Conservation (phyloP, 2,113 vertebrate species). For the Dinomys branickii region DNA sequence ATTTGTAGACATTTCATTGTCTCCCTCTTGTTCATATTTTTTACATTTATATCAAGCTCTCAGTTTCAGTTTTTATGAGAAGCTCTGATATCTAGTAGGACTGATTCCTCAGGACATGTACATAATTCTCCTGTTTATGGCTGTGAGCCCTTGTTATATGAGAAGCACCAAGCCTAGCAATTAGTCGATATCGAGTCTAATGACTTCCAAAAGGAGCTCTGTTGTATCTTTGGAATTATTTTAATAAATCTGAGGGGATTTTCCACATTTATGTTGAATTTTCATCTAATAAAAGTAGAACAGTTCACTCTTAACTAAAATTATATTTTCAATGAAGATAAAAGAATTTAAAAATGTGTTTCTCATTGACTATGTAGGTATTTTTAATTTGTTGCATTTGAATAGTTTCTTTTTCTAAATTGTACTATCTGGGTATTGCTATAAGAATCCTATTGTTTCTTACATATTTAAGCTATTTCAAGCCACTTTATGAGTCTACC, state of each 20-base stretch:
- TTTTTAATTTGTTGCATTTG: slow-evolving; percentile 38
- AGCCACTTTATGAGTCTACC: slow-evolving; percentile 25
- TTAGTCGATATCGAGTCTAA: slow-evolving; percentile 44
- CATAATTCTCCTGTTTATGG: slow-evolving; percentile 30
- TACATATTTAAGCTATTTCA: slow-evolving; percentile 32
- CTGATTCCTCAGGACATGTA: not conserved
- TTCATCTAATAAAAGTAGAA: slow-evolving; percentile 44
- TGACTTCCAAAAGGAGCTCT: not conserved
- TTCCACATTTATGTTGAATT: slow-evolving; percentile 34
- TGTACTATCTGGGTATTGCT: not conserved
- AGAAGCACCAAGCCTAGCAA: not conserved
- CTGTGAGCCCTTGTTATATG: not conserved
- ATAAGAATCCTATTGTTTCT: slow-evolving; percentile 26
- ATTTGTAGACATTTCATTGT: not conserved
- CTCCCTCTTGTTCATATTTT: slow-evolving; percentile 41
- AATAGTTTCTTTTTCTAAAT: not conserved
- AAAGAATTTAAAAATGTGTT: not conserved
- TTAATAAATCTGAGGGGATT: slow-evolving; percentile 45
- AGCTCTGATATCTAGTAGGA: not conserved
- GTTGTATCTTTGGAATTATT: slow-evolving; percentile 51
- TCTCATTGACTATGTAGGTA: not conserved
- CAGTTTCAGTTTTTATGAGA: slow-evolving; percentile 33
- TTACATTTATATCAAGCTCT: slow-evolving; percentile 25
- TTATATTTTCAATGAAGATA: slow-evolving; percentile 6
- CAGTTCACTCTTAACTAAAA: slow-evolving; percentile 34